phyloP scores from a whole-genome alignment of 2,888 invertebrate species.

The Julus scandinavius region DNA sequence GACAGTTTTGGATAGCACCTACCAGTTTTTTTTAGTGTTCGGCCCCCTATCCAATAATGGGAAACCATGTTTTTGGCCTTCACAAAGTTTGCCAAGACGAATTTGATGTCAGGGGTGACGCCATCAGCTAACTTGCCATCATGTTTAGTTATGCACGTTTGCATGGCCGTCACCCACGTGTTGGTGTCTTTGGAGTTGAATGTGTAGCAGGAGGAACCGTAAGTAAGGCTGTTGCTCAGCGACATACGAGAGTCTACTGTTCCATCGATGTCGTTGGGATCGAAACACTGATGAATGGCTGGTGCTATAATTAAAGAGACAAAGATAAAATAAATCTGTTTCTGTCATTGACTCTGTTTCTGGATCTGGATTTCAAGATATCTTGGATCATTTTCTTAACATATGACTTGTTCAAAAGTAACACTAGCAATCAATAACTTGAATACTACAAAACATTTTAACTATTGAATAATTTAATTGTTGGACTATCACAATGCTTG shows the following conservation, averaged over 20 bases:
- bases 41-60: slow-evolving; percentile 49
- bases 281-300: slow-evolving; percentile 53
- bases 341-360: no score
- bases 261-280: slow-evolving; percentile 40
- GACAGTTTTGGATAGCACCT: background rate
- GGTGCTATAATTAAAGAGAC: slow-evolving; percentile 6
- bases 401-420: no score
- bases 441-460: no score
- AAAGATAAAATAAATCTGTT: no score
- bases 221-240: background rate
- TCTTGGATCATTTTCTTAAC: no score
- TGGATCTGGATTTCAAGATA: no score
- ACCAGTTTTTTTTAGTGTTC: background rate
- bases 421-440: no score
- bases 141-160: slow-evolving; percentile 1
- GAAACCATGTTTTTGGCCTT: background rate
- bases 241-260: background rate
- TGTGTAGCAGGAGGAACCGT: slow-evolving; percentile 36
- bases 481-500: no score
- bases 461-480: no score
- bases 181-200: background rate
- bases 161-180: slow-evolving; percentile 32
- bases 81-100: slow-evolving; percentile 6
- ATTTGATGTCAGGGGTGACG: slow-evolving; percentile 35
- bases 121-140: slow-evolving; percentile 48